phyloP scores from a whole-genome alignment of 2,888 invertebrate species.

The Microplitis manilae region DNA sequence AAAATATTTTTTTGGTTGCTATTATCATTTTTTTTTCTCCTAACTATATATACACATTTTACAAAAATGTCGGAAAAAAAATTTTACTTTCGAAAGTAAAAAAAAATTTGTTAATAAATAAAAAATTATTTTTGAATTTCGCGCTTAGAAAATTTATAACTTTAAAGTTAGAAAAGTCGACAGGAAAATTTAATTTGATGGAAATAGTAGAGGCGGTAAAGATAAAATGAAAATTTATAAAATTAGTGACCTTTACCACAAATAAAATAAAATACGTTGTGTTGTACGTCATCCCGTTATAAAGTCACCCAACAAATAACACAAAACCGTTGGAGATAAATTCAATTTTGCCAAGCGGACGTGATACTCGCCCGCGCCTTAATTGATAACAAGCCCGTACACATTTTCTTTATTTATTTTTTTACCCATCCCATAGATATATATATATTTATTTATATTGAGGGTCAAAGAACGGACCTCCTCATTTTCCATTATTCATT shows the following conservation, averaged over 20 bases:
- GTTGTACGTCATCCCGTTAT: conserved; percentile 12
- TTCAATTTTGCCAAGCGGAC: conserved; percentile 23
- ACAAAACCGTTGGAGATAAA: conserved; percentile 23
- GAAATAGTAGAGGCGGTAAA: too few species aligned
- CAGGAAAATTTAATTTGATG: too few species aligned
- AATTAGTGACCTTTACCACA: not conserved
- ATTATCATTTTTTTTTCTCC: too few species aligned
- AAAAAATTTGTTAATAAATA: too few species aligned
- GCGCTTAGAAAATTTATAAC: too few species aligned
- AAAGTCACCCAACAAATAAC: conserved; percentile 13
- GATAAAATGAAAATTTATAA: too few species aligned
- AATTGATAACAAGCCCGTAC: conserved; percentile 27
- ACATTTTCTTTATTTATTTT: conserved; percentile 16
- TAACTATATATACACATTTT: too few species aligned
- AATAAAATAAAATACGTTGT: not conserved
- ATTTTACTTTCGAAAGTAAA: too few species aligned
- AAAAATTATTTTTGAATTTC: too few species aligned
- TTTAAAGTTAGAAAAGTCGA: too few species aligned
- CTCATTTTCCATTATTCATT: not conserved
- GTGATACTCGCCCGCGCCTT: conserved; percentile 26
- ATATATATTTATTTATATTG: not conserved
- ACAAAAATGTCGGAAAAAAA: too few species aligned
- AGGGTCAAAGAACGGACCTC: conserved; percentile 7
- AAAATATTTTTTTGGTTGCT: too few species aligned
- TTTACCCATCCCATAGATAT: not conserved